Evolutionary conservation across 1,140 invertebrate species (phyloP), one percentile per base, ranked within the genome.

Genomic region (Brachionus angularis): DNA sequence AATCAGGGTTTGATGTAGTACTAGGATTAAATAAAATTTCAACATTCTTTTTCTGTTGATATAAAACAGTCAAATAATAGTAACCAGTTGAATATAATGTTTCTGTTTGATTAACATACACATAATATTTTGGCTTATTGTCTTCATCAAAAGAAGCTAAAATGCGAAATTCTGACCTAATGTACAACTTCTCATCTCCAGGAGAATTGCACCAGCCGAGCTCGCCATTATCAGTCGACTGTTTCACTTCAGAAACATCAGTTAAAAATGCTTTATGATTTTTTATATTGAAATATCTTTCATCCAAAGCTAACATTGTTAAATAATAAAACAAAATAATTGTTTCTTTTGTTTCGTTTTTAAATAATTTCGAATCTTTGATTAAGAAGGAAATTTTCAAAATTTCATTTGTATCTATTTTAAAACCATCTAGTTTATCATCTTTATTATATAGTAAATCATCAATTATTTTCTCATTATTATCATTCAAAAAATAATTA

Each of bases 31-130:
- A n/a, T n/a, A n/a, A n/a, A n/a, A n/a, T n/a, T n/a, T n/a, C n/a
- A n/a, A n/a, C n/a, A n/a, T n/a, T n/a, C n/a, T n/a, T n/a, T n/a
- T n/a, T n/a, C n/a, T n/a, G n/a, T n/a, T n/a, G n/a, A n/a, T 47
- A 67, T 8, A 67, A 47, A 18, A 67, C 47, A 33, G 62, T 67
- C 31, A 67, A 49, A 16, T 67, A 67, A 49, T 67, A 67, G 36
- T 47, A 67, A 14, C 62, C 62, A 67, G 42, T 67, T 36, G 29
- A 27, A 25, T 67, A 67, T 2, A 47, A 47, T 4, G 62, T 67
- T 29, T 67, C 31, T 31, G 62, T 67, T 34, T 46, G 5, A 29
- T 67, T 67, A 12, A 67, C 47, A 50, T 67, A 67, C 12, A 67
- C 47, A 33, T 47, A 47, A n/a, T 67, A 67, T 31, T 67, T 67